Conservation (phyloP, 2,797 vertebrate genomes). For the Florisuga fusca region DNA sequence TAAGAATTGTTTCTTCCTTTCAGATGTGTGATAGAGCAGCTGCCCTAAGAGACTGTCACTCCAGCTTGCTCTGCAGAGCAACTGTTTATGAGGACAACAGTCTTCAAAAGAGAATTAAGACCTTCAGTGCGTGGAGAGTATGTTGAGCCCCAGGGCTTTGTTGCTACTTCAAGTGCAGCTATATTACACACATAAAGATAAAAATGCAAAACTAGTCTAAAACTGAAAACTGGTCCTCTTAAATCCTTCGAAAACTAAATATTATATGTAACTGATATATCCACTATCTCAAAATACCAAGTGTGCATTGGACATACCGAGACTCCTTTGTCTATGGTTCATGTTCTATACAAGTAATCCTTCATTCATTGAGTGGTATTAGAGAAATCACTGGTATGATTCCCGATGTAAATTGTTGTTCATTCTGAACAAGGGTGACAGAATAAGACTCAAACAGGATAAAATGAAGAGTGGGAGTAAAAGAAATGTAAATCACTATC, state of each 20-base stretch:
- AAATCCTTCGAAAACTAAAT: background rate
- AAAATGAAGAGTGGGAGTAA: background rate
- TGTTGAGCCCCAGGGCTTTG: background rate
- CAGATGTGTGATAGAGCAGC: background rate
- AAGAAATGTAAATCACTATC: background rate
- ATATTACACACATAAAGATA: background rate
- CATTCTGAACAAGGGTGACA: background rate
- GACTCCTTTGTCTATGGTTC: background rate
- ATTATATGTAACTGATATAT: background rate
- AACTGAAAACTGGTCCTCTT: background rate
- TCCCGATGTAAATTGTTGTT: background rate
- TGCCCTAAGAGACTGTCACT: background rate
- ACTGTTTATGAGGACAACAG: background rate
- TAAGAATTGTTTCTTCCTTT: background rate
- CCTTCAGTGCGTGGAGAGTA: background rate
- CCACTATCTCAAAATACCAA: background rate
- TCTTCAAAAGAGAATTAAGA: background rate
- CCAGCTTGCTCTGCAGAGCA: background rate
- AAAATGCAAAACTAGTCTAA: background rate
- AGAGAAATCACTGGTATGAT: background rate
- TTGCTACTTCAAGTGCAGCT: background rate
- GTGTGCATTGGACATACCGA: background rate
- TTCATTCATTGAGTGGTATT: background rate
- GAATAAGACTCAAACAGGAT: background rate
- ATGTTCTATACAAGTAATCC: background rate